These are phyloP conservation scores for Heliconius hewitsoni DNA, from an alignment of 1,140 invertebrate species.

Conservation along the genomic window DNA sequence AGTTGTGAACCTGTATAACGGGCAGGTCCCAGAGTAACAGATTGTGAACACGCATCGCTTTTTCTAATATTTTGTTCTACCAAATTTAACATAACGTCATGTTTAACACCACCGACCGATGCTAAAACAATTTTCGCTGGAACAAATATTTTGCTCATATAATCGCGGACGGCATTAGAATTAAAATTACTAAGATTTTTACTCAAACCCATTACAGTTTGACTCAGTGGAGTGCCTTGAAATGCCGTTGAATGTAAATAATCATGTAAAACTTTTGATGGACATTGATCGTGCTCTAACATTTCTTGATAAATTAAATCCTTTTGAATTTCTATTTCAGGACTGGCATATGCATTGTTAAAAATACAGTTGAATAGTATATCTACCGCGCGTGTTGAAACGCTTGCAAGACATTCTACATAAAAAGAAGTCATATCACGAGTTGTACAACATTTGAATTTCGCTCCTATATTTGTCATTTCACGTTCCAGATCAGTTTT, in stretches of 20 bases:
- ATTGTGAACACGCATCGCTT: constrained; percentile 38
- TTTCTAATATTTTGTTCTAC: constrained; percentile 43
- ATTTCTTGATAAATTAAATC: constrained; percentile 88
- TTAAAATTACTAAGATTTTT: constrained; percentile 87
- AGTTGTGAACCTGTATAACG: constrained; percentile 83
- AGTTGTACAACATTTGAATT: constrained; percentile 89
- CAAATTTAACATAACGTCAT: constrained; percentile 50
- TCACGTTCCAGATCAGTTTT: constrained; percentile 86
- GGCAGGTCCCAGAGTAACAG: constrained; percentile 32
- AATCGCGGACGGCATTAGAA: constrained; percentile 86
- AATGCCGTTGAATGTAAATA: constrained; percentile 87
- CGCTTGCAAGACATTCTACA: constrained; percentile 86
- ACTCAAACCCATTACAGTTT: constrained; percentile 88
- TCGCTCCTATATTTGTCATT: constrained; percentile 89
- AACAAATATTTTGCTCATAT: constrained; percentile 91
- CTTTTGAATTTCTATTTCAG: constrained; percentile 87
- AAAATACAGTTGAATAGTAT: constrained; percentile 89
- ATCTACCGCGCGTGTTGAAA: constrained; percentile 85
- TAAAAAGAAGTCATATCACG: constrained; percentile 90
- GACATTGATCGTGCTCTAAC: constrained; percentile 84
- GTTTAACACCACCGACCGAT: constrained; percentile 91
- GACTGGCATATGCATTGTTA: constrained; percentile 83
- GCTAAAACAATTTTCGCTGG: constrained; percentile 92
- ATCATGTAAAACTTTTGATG: constrained; percentile 89
- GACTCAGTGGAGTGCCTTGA: constrained; percentile 86